A percentile compares a stretch with the other conserved stretches of the same genome.
These are phyloP conservation scores for Oriolus oriolus DNA, from an alignment of 2,113 vertebrate genomes.

Conservation along the genomic window DNA sequence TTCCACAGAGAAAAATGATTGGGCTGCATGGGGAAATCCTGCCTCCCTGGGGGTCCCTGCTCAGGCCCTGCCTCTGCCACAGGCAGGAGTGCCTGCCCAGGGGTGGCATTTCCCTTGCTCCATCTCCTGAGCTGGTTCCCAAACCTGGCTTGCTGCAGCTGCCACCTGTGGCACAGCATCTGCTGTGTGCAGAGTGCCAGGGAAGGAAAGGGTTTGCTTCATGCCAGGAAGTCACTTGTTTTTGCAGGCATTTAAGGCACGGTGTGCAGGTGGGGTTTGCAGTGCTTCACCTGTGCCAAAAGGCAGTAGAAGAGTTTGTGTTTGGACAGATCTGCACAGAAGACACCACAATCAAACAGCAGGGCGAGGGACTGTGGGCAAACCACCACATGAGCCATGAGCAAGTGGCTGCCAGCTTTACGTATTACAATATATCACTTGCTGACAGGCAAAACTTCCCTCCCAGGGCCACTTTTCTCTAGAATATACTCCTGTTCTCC, in stretches of 20 bases:
- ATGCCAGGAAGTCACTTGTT: background rate
- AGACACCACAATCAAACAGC: background rate
- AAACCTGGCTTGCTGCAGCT: background rate
- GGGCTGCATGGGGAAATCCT: background rate
- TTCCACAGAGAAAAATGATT: background rate
- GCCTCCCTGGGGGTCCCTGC: background rate
- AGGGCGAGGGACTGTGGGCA: background rate
- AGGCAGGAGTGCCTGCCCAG: background rate
- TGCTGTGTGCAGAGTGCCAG: background rate
- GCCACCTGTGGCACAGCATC: background rate
- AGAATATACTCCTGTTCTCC: background rate
- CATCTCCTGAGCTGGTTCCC: background rate
- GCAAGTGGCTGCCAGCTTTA: background rate
- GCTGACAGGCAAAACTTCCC: background rate
- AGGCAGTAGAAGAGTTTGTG: background rate
- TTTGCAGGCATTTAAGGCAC: background rate
- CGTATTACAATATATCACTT: background rate
- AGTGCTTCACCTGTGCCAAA: background rate
- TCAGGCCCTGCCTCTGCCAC: background rate
- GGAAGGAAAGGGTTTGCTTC: background rate
- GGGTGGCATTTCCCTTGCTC: background rate
- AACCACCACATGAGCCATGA: background rate
- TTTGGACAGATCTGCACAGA: background rate
- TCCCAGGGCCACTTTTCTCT: background rate
- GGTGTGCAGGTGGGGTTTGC: background rate